Evolutionary conservation across 1,140 invertebrate species (phyloP), one percentile per base, ranked within the genome.

Genomic region (Formica selysi): DNA sequence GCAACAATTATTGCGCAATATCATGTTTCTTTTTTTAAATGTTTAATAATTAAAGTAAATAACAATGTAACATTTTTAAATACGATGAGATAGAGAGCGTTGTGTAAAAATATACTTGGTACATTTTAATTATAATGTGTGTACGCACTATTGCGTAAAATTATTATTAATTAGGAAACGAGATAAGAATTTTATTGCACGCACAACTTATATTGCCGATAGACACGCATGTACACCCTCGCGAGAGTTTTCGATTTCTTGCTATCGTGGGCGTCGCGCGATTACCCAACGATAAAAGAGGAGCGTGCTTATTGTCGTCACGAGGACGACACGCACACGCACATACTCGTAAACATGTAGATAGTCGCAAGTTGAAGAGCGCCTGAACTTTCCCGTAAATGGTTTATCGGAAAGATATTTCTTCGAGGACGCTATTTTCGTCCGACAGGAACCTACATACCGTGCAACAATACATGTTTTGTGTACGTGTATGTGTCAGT

Each of bases 401-500:
- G 80, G 32, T 64, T 88, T 84, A 87, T 70, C 22, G 38, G 51
- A 73, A 85, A 80, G 81, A 86, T 73, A 76, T 87, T 88, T 79
- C 70, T 88, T 92, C 90, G 91, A 92, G 93, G 94, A 89, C 89
- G 93, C 94, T 95, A 94, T 94, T 95, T 94, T 94, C 89, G 89
- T 92, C 92, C 92, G 89, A 65, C 89, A 91, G 91, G 90, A 94
- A 93, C 94, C 94, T 95, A 95, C 92, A 95, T 94, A 94, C 93
- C 92, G 83, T 89, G 86, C 65, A n/a, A 38, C 71, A 57, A 62
- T 54, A 36, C 22, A 8, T 36, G 36, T 16, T 32, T 11, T 38
- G n/a, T 29, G 11, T 48, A 16, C 22, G 22, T 59, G n/a, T 13
- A 62, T 84, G 84, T 81, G 76, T 70, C 16, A 3, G 59, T 29